Evolutionary conservation across 2,113 vertebrate species (phyloP).

Genomic region (Butorides virescens): DNA sequence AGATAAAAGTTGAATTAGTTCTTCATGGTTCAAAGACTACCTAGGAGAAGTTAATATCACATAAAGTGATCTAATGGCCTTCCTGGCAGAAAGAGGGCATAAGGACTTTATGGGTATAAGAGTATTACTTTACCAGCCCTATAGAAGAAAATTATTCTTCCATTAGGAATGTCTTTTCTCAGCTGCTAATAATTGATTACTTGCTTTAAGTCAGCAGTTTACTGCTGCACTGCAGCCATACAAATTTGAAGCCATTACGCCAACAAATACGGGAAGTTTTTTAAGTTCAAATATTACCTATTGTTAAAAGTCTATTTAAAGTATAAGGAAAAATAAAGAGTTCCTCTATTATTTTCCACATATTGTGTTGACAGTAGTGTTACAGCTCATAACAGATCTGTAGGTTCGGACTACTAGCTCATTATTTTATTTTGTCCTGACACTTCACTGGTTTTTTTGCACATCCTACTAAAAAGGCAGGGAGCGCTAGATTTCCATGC

Average conservation of each 20-base stretch:
- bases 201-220: background rate
- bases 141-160: background rate
- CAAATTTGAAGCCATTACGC: background rate
- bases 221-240: background rate
- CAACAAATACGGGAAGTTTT: background rate
- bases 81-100: background rate
- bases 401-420: background rate
- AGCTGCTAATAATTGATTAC: background rate
- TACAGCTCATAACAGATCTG: background rate
- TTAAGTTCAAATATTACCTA: background rate
- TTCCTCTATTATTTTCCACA: background rate
- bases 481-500: constrained; percentile 7
- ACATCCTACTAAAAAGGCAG: constrained; percentile 11
- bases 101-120: background rate
- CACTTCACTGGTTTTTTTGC: background rate
- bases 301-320: background rate
- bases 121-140: background rate
- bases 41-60: background rate
- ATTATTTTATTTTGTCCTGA: background rate
- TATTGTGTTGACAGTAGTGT: background rate
- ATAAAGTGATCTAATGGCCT: background rate
- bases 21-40: background rate
- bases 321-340: background rate
- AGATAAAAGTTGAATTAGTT: background rate
- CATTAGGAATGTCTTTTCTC: background rate